A percentile compares a stretch with the other conserved stretches of the same genome.
Conservation (phyloP, 2,888 invertebrate genomes). For the Marasmarcha lunaedactyla region DNA sequence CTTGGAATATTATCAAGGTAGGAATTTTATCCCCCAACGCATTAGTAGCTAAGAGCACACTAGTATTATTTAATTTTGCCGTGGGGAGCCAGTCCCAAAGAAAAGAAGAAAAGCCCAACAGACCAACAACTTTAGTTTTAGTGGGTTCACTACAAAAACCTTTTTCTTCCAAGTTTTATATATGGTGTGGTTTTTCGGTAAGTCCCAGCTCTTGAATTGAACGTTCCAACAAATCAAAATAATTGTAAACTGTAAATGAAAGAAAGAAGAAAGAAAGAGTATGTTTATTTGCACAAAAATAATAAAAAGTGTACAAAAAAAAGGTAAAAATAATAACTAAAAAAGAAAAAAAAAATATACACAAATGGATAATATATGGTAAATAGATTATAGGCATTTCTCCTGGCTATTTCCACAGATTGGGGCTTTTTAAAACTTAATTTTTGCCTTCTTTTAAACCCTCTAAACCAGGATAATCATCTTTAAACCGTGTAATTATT, state of each 20-base stretch:
- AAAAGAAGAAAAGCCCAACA: conserved; percentile 7
- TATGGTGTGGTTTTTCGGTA: conserved; percentile 10
- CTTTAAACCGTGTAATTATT: conserved; percentile 20
- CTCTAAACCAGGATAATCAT: conserved; percentile 20
- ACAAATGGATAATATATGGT: no score
- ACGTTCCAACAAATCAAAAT: conserved; percentile 12
- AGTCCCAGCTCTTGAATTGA: conserved; percentile 10
- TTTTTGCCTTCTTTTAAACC: conserved; percentile 17
- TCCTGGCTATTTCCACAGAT: conserved; percentile 20
- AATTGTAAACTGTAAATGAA: conserved; percentile 7
- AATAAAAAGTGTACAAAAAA: no score
- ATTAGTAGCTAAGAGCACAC: conserved; percentile 6
- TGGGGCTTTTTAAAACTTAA: conserved; percentile 24
- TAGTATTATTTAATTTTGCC: conserved; percentile 6
- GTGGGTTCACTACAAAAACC: conserved; percentile 10
- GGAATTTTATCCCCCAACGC: background rate
- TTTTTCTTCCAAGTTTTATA: conserved; percentile 10
- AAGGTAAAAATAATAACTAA: no score
- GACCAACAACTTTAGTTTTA: conserved; percentile 10
- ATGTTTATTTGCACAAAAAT: no score
- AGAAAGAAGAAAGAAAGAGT: no score
- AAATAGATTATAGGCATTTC: conserved; percentile 11
- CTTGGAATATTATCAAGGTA: background rate
- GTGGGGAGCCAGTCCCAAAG: background rate
- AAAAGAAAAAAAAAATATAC: no score